Percentiles rank a stretch among this genome's conserved stretches.
Evolutionary conservation across 92 coral and sea anemone genomes (phyloP).

Genomic region (Zoanthus gigantus): DNA sequence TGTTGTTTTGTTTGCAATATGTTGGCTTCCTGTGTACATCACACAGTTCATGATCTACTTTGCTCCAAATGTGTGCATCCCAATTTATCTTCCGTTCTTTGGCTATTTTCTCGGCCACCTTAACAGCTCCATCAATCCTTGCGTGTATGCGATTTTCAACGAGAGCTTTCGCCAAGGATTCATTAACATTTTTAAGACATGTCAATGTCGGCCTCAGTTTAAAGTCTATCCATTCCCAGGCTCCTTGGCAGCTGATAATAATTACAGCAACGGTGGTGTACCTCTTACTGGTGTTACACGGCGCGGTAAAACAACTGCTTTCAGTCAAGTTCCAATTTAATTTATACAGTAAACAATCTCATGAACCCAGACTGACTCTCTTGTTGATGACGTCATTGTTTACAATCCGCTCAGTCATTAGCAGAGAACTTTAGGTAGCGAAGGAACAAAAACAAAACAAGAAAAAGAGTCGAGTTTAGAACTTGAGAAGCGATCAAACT

Average conservation of each 20-base stretch:
- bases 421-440: too few relatives aligned
- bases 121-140: constrained; percentile 85
- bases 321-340: neutral
- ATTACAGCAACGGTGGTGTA: neutral
- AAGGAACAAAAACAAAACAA: too few relatives aligned
- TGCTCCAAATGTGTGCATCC: constrained; percentile 67
- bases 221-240: neutral
- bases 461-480: too few relatives aligned
- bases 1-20: constrained; percentile 76
- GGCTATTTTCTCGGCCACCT: constrained; percentile 79
- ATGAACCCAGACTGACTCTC: too few relatives aligned
- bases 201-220: constrained; percentile 48
- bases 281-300: too few relatives aligned
- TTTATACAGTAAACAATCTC: too few relatives aligned
- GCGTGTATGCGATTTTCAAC: constrained; percentile 80
- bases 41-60: constrained; percentile 69
- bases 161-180: constrained; percentile 81
- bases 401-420: too few relatives aligned
- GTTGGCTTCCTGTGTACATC: constrained; percentile 83
- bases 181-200: constrained; percentile 61
- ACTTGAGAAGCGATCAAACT: too few relatives aligned
- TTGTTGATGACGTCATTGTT: too few relatives aligned
- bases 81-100: constrained; percentile 41
- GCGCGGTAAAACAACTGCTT: neutral
- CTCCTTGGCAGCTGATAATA: constrained; percentile 59